Percentiles rank a stretch among this genome's conserved stretches.
These are phyloP conservation scores for Platysteira castanea DNA, from an alignment of 2,113 vertebrate genomes.

Conservation along the genomic window DNA sequence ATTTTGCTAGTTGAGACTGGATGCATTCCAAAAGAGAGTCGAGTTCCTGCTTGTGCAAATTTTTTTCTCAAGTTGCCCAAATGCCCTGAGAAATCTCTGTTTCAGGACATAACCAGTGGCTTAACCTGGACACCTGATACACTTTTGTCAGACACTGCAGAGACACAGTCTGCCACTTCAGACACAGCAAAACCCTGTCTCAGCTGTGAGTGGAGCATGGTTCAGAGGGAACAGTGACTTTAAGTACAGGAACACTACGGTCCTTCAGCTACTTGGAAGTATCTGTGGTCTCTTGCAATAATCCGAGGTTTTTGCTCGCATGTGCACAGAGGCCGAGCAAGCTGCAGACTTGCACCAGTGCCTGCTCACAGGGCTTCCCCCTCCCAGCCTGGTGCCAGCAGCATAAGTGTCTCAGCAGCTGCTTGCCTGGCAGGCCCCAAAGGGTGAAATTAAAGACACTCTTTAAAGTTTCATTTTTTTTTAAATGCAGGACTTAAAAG, in stretches of 20 bases:
- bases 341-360: not conserved
- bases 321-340: not conserved
- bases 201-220: not conserved
- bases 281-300: not conserved
- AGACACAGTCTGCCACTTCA: not conserved
- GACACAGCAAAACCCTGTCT: not conserved
- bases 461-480: not conserved
- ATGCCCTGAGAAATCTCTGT: not conserved
- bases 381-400: not conserved
- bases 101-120: not conserved
- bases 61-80: not conserved
- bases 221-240: not conserved
- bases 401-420: not conserved
- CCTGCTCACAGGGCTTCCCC: fast-evolving
- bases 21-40: not conserved
- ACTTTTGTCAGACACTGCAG: not conserved
- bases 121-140: not conserved
- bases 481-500: not conserved
- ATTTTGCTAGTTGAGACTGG: not conserved
- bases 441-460: constrained; percentile 26
- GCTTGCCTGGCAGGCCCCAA: not conserved
- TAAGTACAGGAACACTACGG: not conserved
- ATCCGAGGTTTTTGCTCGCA: not conserved
- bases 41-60: not conserved
- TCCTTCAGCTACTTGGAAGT: not conserved